A percentile compares a stretch with the other conserved stretches of the same genome.
phyloP scores from a whole-genome alignment of 2,113 vertebrate species.

The Phrynocephalus versicolor region DNA sequence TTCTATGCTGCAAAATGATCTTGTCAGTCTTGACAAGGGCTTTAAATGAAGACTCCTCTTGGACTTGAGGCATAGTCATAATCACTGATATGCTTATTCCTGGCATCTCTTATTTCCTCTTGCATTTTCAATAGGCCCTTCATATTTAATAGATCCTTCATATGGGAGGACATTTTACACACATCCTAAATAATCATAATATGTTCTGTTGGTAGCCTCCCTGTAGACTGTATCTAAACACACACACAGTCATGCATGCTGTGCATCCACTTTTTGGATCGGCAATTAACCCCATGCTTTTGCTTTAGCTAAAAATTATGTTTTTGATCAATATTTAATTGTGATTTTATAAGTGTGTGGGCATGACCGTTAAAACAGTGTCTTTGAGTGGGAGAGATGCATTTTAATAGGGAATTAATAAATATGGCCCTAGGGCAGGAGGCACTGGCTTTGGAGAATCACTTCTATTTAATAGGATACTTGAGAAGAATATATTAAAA shows the following conservation, averaged over 20 bases:
- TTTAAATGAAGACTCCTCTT: background rate
- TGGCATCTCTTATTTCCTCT: background rate
- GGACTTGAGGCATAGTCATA: background rate
- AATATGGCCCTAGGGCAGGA: slow-evolving; percentile 44
- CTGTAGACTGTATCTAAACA: slow-evolving; percentile 43
- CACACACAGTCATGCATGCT: background rate
- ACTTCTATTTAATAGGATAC: slow-evolving; percentile 51
- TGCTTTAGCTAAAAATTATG: slow-evolving; percentile 39
- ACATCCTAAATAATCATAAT: slow-evolving; percentile 15
- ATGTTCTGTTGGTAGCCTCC: slow-evolving; percentile 33
- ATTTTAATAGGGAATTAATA: slow-evolving; percentile 71
- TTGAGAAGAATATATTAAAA: slow-evolving; percentile 43
- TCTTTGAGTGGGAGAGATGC: slow-evolving; percentile 41
- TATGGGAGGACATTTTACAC: slow-evolving; percentile 18
- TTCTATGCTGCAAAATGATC: background rate
- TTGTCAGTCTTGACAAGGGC: background rate
- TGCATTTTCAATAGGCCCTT: background rate
- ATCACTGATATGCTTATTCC: background rate
- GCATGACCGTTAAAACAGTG: slow-evolving; percentile 52
- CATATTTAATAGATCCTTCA: slow-evolving; percentile 14
- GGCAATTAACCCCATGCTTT: slow-evolving; percentile 53
- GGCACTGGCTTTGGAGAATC: slow-evolving; percentile 57
- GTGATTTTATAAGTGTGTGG: slow-evolving; percentile 58
- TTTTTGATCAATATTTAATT: slow-evolving; percentile 62
- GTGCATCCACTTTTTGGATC: slow-evolving; percentile 40